Base-by-base conservation (phyloP, 2,888 invertebrate genomes). In the Himalopsyche anomala region DNA sequence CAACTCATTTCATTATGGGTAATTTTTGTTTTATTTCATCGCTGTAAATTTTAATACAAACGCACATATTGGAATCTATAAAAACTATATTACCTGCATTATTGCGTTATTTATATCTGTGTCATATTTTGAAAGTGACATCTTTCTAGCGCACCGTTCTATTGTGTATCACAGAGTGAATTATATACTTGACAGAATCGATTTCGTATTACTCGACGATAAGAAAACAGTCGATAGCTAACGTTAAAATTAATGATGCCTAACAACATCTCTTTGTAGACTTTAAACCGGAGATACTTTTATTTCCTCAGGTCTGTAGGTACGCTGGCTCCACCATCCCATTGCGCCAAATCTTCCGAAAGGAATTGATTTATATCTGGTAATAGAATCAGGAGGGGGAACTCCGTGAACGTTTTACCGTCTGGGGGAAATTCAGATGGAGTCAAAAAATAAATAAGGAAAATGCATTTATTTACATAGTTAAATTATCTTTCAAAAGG, bases 311-410 rank as follows among this genome's bases (percentile, higher is more conserved):
- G 62, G 62, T 9, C 62, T 62, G 62, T 62, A 62, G 62, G 62
- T 62, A 5, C 62, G 62, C 62, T 19, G 28, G 19, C 19, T 19
- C 5, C 19, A 62, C 62, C 62, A 62, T 62, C 62, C 62, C 62
- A 62, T 62, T 28, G 19, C 62, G 62, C 62, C 62, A 62, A 62
- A 62, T 62, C 62, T 62, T 62, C 62, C 62, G 62, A 62, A 62
- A 62, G 62, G 62, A 62, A 62, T 62, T 62, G 62, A 62, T 62
- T 62, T 62, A 62, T 62, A 62, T 62, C 62, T 62, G 62, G 62
- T 62, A 62, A 62, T 62, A 62, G 62, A 62, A 62, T 62, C 62
- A 28, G 62, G 11, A 62, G 62, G 28, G 62, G 62, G 6, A 19
- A 62, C 28, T 6, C 62, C 6, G 19, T 9, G 62, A 62, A 19